A percentile compares a stretch with the other conserved stretches of the same genome.
Conservation (phyloP, 2,113 vertebrate species). For the Tetraodon nigroviridis region DNA sequence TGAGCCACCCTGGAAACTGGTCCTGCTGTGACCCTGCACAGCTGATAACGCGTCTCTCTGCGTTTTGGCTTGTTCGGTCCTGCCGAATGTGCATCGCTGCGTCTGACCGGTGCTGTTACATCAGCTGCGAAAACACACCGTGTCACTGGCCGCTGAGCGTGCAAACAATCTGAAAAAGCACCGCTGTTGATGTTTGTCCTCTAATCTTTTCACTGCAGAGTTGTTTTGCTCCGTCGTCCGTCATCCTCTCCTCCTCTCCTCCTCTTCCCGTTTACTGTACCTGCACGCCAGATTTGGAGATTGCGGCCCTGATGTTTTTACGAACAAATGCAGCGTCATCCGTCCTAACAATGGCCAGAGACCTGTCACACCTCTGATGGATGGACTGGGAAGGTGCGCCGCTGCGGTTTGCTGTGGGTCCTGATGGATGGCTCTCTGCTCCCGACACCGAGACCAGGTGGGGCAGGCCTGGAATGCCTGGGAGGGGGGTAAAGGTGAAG, state of each 20-base stretch:
- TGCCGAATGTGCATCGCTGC: background rate
- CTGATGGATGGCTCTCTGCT: conserved; percentile 24
- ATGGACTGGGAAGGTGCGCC: no score
- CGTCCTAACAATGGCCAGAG: background rate
- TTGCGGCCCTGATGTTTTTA: background rate
- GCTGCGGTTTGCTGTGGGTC: no score
- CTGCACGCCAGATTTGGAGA: no score
- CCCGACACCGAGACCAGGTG: conserved; percentile 12
- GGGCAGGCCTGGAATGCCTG: conserved; percentile 35
- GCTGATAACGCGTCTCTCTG: no score
- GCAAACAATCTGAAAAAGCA: background rate
- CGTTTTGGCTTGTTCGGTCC: background rate
- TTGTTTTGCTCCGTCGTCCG: conserved; percentile 7
- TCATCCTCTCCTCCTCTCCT: background rate
- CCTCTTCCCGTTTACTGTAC: background rate
- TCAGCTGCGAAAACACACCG: conserved; percentile 2
- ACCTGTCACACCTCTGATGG: background rate
- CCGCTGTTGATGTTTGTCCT: conserved; percentile 10
- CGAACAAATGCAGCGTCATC: background rate
- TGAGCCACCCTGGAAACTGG: no score
- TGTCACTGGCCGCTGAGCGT: background rate
- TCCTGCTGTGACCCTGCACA: no score
- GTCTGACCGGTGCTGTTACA: background rate
- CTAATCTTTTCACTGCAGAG: conserved; percentile 20
- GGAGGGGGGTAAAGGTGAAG: background rate